Base-by-base conservation (phyloP, 2,797 vertebrate species). In the Galago senegalensis region DNA sequence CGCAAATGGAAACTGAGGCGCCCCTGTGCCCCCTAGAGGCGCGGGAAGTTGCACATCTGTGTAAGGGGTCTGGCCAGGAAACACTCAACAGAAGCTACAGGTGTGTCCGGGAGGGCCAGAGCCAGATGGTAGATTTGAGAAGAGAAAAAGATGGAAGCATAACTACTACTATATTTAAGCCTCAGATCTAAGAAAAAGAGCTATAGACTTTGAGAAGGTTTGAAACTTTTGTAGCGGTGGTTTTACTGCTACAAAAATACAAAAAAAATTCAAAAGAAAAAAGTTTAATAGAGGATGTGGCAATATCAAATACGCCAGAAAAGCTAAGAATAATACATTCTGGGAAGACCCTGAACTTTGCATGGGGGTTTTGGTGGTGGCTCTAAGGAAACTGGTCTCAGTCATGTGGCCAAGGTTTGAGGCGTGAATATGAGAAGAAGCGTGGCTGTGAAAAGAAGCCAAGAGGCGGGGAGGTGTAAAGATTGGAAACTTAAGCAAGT, bases 381-480 rank as follows among this genome's bases (percentile, higher is more conserved):
- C 37, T 60, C 53, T 43, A 56, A 1, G 83, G 69, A 95, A 94
- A 76, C 61, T 20, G 14, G n/a, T 40, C 81, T 93, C 77, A 77
- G 75, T 75, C 49, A 40, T 2, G 0, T 93, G 69, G 53, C 21
- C 7, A 49, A 23, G 0, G 10, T 61, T 37, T 75, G 81, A 93
- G 84, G 37, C 80, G n/a, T 27, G 76, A 91, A 34, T 9, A 31
- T 53, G 46, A 43, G 65, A 60, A 56, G 65, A 95, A 95, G 56
- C 56, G 10, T 89, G 94, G 75, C 37, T 87, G 31, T 23, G 34
- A 77, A 89, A 93, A 70, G 85, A 92, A 94, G 72, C 31, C 31
- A 70, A 96, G 31, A 58, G 65, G 49, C 34, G 31, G 6, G 37
- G 18, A 6, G 12, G 65, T 40, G 43, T 23, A 43, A 85, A 93